phyloP scores from a whole-genome alignment of 2,113 vertebrate species.

The Nasalis larvatus region DNA sequence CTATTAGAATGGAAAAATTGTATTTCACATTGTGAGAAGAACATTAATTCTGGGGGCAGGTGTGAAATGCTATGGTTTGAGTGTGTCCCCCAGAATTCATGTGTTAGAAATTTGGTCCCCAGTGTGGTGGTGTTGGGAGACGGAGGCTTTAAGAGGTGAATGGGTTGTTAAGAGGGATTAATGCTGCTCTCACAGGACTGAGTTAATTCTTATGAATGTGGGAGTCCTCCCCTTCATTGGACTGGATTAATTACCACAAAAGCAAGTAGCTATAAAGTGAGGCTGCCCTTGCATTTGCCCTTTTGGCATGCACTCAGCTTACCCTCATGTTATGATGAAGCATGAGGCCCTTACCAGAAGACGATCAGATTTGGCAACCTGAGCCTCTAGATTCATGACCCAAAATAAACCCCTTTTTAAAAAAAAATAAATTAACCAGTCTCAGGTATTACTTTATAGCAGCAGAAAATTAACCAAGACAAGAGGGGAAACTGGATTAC shows the following conservation, averaged over 20 bases:
- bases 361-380: neutral
- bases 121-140: neutral
- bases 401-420: neutral
- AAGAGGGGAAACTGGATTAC: neutral
- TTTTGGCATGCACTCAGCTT: neutral
- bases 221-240: neutral
- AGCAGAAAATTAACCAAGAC: neutral
- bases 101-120: neutral
- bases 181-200: neutral
- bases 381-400: neutral
- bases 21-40: neutral
- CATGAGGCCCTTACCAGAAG: neutral
- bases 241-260: neutral
- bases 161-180: neutral
- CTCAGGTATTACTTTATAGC: neutral
- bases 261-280: neutral
- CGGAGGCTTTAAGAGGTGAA: neutral
- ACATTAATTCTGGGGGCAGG: neutral
- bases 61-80: neutral
- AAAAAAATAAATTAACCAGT: neutral
- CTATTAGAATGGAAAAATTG: neutral
- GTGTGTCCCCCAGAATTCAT: neutral
- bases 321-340: neutral
- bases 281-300: neutral
- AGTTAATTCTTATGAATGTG: neutral